Evolutionary conservation across 2,797 vertebrate species (phyloP), one percentile per base, ranked within the genome.

Genomic region (Danio tinwini): DNA sequence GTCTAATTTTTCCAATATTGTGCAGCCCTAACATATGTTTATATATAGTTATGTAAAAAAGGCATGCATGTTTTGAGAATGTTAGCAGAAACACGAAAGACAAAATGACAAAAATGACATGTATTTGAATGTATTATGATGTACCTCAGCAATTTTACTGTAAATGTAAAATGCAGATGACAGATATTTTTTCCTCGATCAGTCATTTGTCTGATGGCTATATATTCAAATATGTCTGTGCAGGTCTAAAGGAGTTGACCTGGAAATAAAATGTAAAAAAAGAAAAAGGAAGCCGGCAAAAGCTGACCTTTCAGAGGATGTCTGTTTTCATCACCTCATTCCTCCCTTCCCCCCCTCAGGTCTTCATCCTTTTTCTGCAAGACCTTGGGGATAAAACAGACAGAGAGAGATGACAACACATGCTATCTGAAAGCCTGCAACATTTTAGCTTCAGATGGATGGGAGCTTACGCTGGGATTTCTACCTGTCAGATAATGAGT

Each of bases 221-320:
- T 68, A 6, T 77, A 49, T 64, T 42, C 44, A 37, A 64, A 74
- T 65, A 68, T 16, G 44, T 76, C 69, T 56, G 58, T 7, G 62
- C 40, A 44, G 45, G 16, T 37, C 19, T 47, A 62, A 75, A 76
- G 21, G 42, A 86, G 50, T 74, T 65, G 58, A 80, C 69, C 81
- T 84, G 81, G 68, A 67, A 77, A 81, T 29, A 29, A 29, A 29
- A 29, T 29, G 29, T 29, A 29, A 29, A 29, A 29, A 29, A 29
- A 3, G 29, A 29, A 59, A 82, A 39, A 75, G 61, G 64, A 80
- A 76, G 17, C 37, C 65, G 44, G 40, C 39, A 72, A 74, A 58
- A 50, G 53, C 65, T 81, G 76, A 86, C 83, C 83, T 87, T 78
- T 85, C 52, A 79, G 42, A 74, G 81, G 75, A 81, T 81, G 81